These are phyloP conservation scores for Apodemus sylvaticus DNA, from an alignment of 2,113 vertebrate species.

Conservation along the genomic window DNA sequence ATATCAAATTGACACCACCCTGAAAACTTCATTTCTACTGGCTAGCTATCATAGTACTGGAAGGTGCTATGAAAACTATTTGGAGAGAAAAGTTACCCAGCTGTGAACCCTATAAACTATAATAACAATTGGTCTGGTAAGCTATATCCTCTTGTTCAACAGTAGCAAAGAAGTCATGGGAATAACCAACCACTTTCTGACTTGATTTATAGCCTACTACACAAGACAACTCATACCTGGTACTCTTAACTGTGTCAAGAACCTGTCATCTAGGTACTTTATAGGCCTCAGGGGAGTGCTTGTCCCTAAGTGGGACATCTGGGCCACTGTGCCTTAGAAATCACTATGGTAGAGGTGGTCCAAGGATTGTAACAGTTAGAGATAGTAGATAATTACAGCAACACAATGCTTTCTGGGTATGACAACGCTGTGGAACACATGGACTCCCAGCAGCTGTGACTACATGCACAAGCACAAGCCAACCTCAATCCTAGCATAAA, in stretches of 20 bases:
- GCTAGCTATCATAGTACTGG: not conserved
- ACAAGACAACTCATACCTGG: not conserved
- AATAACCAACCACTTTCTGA: not conserved
- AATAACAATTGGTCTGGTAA: not conserved
- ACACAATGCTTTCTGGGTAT: not conserved
- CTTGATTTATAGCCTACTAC: not conserved
- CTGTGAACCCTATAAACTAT: not conserved
- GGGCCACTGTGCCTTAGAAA: not conserved
- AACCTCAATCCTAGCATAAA: not conserved
- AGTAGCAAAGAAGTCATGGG: not conserved
- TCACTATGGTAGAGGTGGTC: not conserved
- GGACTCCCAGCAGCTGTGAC: not conserved
- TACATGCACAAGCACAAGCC: not conserved
- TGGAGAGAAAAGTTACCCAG: not conserved
- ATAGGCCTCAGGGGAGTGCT: not conserved
- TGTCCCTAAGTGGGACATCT: not conserved
- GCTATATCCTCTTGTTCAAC: not conserved
- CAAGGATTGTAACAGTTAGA: not conserved
- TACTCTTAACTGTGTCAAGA: not conserved
- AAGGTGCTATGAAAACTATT: not conserved
- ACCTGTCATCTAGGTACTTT: not conserved
- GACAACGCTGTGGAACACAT: no score
- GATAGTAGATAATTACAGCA: not conserved
- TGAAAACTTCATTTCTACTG: not conserved
- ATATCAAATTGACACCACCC: no score